A percentile compares a stretch with the other conserved stretches of the same genome.
Evolutionary conservation across 2,888 invertebrate genomes (phyloP).

Genomic region (Macrophya annulata): DNA sequence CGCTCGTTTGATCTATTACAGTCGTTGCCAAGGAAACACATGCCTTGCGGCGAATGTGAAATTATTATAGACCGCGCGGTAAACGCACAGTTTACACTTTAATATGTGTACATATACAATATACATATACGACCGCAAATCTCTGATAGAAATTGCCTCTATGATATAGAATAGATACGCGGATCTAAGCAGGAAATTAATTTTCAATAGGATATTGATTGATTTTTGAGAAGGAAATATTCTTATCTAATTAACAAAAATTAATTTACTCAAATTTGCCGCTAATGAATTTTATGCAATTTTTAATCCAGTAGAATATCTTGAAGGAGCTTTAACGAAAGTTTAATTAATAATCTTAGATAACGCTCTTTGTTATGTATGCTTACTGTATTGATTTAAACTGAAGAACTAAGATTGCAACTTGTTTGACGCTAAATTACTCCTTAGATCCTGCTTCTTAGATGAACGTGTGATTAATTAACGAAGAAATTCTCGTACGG

Average conservation of each 20-base stretch:
- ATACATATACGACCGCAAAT: background rate
- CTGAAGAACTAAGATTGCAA: background rate
- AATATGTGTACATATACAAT: background rate
- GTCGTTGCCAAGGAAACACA: constrained; percentile 34
- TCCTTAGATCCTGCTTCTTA: background rate
- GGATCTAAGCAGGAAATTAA: background rate
- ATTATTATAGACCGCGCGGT: constrained; percentile 36
- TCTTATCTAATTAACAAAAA: background rate
- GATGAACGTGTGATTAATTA: background rate
- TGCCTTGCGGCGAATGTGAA: constrained; percentile 20
- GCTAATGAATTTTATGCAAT: background rate
- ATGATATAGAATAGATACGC: background rate
- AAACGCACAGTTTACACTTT: constrained; percentile 10
- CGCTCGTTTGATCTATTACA: constrained; percentile 46
- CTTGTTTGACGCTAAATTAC: background rate
- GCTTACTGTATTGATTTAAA: background rate
- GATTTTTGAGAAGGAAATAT: background rate
- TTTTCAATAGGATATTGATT: background rate
- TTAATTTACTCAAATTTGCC: no score
- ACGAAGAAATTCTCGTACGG: background rate
- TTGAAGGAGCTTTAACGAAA: background rate
- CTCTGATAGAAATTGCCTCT: background rate
- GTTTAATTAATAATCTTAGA: constrained; percentile 5
- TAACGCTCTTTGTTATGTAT: constrained; percentile 7
- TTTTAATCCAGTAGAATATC: background rate